Conservation (phyloP, 2,113 vertebrate species). For the Girardinichthys multiradiatus region DNA sequence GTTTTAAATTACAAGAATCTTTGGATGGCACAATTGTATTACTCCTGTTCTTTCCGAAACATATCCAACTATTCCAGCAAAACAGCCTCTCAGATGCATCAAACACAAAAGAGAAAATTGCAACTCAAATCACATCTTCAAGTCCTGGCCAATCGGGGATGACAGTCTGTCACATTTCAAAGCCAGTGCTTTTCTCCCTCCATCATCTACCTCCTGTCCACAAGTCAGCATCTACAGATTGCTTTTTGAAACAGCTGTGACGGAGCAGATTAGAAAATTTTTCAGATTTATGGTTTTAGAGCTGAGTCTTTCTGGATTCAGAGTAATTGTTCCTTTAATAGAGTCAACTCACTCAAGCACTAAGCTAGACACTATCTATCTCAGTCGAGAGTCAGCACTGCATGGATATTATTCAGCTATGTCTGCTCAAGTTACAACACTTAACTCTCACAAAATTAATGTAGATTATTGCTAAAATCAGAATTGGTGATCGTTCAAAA, state of each 20-base stretch:
- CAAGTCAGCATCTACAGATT: not conserved
- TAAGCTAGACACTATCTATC: not conserved
- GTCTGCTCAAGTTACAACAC: not conserved
- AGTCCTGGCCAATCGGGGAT: conserved; percentile 41
- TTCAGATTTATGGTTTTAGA: not conserved
- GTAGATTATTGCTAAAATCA: not conserved
- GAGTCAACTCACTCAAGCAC: not conserved
- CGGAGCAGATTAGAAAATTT: conserved; percentile 16
- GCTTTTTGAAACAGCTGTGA: not conserved
- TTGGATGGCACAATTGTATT: conserved; percentile 5
- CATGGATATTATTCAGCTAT: too few species aligned
- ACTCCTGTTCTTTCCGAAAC: conserved; percentile 4
- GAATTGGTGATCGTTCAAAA: not conserved
- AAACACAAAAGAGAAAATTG: conserved; percentile 29
- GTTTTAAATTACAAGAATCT: not conserved
- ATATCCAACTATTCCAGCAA: not conserved
- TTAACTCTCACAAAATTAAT: not conserved
- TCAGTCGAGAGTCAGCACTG: not conserved
- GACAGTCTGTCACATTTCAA: conserved; percentile 23
- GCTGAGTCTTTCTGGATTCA: too few species aligned
- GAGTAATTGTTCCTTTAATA: not conserved
- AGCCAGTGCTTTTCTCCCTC: conserved; percentile 29
- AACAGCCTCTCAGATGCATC: not conserved
- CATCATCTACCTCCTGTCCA: conserved; percentile 15
- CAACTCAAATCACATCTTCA: conserved; percentile 40